Base-by-base conservation (phyloP, 2,113 vertebrate genomes). In the Melanotaenia duboulayi region DNA sequence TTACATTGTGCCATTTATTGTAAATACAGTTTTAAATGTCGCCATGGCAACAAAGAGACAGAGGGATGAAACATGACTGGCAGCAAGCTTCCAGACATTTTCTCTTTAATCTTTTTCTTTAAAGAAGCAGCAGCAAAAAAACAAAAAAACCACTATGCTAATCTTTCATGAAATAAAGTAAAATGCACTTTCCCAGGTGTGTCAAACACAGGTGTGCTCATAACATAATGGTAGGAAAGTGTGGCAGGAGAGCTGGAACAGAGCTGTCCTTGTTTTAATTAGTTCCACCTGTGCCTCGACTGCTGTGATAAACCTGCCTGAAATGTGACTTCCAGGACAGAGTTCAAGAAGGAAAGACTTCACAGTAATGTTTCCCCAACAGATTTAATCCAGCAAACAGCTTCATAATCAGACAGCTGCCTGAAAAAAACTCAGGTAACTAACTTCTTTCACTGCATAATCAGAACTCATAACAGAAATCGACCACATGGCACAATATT, bases 31-130 rank as follows among this genome's bases (percentile, higher is more conserved):
- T n/a, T 55, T 72, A 50, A 74, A 69, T 51, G 28, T 55, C 78
- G 71, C 61, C 32, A 64, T 74, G n/a, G 76, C 51, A 63, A 83
- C 72, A 37, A 16, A 11, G 17, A 3, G 19, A 52, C 5, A 72
- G 54, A 51, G 3, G 28, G 17, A 28, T 48, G 37, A 17, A 40
- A 7, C n/a, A 35, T 7, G n/a, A n/a, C n/a, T n/a, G n/a, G n/a
- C n/a, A n/a, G n/a, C n/a, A n/a, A n/a, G n/a, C n/a, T n/a, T n/a
- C n/a, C n/a, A n/a, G n/a, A n/a, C n/a, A n/a, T 54, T 32, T 56
- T 32, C 42, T 32, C 56, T 32, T 69, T 37, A 25, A 23, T 59
- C 49, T 17, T 28, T 57, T 10, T 67, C 14, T 51, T 32, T 8
- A 42, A n/a, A n/a, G n/a, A n/a, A n/a, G n/a, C n/a, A n/a, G n/a